phyloP scores from a whole-genome alignment of 2,888 invertebrate genomes.

The Aproaerema taeniolella region DNA sequence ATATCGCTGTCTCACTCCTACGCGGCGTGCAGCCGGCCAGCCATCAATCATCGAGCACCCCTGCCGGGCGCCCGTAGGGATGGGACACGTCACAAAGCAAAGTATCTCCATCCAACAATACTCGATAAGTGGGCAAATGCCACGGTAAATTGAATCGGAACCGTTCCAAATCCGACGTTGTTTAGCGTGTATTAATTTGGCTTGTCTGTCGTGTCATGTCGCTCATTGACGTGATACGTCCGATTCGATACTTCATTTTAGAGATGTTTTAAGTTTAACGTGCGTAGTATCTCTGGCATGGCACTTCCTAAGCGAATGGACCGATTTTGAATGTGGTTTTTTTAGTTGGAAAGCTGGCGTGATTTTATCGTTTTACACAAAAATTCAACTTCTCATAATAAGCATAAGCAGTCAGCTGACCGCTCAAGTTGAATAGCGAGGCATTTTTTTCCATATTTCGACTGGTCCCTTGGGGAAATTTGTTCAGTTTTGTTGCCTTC shows the following conservation, averaged over 20 bases:
- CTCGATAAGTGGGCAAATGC: slow-evolving; percentile 72
- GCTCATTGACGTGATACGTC: slow-evolving; percentile 4
- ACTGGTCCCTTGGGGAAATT: too few species aligned
- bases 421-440: too few species aligned
- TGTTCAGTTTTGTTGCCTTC: too few species aligned
- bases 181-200: slow-evolving; percentile 48
- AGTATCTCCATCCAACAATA: slow-evolving; percentile 60
- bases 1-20: slow-evolving; percentile 37
- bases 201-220: slow-evolving; percentile 22
- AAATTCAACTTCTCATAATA: too few species aligned
- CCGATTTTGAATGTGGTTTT: too few species aligned
- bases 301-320: too few species aligned
- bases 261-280: too few species aligned
- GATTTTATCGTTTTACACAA: too few species aligned
- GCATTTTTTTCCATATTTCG: too few species aligned
- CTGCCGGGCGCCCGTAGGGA: slow-evolving; percentile 66
- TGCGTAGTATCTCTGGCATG: too few species aligned
- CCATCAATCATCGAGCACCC: slow-evolving; percentile 74
- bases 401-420: too few species aligned
- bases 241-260: slow-evolving; percentile 1
- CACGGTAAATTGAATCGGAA: slow-evolving; percentile 67
- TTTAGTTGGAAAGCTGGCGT: too few species aligned
- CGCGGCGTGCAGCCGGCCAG: slow-evolving; percentile 57
- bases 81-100: slow-evolving; percentile 67
- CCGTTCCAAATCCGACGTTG: slow-evolving; percentile 41